Percentiles rank a stretch among this genome's conserved stretches.
These are phyloP conservation scores for Aquatica leii DNA, from an alignment of 2,888 invertebrate species.

Conservation along the genomic window DNA sequence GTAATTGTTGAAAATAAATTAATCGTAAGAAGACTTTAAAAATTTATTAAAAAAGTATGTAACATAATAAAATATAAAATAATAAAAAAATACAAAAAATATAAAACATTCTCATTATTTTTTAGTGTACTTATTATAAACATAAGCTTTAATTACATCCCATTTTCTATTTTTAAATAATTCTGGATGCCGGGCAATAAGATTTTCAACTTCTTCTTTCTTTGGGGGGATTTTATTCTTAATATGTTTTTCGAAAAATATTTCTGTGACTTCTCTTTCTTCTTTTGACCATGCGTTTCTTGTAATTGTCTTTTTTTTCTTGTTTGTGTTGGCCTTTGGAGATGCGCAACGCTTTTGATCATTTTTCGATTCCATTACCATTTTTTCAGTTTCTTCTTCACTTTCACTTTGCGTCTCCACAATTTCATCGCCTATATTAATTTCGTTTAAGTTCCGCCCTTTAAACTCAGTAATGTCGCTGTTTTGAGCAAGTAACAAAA, in stretches of 20 bases:
- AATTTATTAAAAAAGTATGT: too few relatives aligned
- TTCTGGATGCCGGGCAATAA: not conserved
- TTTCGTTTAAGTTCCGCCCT: not conserved
- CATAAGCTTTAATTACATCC: not conserved
- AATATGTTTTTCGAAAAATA: not conserved
- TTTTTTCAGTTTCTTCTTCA: not conserved
- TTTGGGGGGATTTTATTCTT: not conserved
- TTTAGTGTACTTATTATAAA: not conserved
- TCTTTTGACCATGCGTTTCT: not conserved
- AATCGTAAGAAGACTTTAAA: too few relatives aligned
- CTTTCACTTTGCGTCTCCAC: not conserved
- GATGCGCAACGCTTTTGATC: not conserved
- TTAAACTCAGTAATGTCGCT: not conserved
- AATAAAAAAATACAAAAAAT: too few relatives aligned
- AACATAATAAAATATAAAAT: too few relatives aligned
- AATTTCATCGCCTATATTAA: not conserved
- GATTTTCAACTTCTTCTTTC: not conserved
- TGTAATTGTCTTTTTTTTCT: not conserved
- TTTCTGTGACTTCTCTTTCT: not conserved
- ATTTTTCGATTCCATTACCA: not conserved
- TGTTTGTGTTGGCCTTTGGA: not conserved
- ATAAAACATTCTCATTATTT: not conserved
- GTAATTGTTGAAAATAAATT: too few relatives aligned
- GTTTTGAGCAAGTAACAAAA: not conserved
- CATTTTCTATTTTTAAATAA: slow-evolving; percentile 5